Evolutionary conservation across 2,888 invertebrate species (phyloP), one percentile per base, ranked within the genome.

Genomic region (Callinectes sapidus): DNA sequence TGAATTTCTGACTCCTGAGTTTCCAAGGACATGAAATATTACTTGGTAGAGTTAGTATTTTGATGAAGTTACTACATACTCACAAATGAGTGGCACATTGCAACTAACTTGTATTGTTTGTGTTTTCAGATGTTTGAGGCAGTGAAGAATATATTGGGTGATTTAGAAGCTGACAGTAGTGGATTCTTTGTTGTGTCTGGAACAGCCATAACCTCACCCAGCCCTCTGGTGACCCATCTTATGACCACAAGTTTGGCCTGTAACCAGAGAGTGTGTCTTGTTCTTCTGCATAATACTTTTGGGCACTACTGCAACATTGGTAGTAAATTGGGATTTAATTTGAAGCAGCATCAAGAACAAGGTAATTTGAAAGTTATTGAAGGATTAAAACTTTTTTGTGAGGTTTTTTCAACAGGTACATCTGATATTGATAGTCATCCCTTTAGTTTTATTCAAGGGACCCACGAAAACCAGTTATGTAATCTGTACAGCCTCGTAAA

Each of bases 301-400:
- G 89, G 91, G 32, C 94, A 93, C 71, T 92, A 94, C 81, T 92
- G 93, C 48, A 93, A 93, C 35, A 93, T 93, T 89, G 93, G 93
- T 5, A 93, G 85, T 54, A 94, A 93, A 89, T 87, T 90, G 42
- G 93, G 94, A 16, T 23, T 94, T 6, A 92, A 94, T 81, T 93
- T 94, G 32, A 81, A 91, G 42, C 81, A 92, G 32, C 90, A 77
- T n/a, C 28, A 48, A 54, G 66, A 89, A 32, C 87, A 90, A 71
- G 91, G 92, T 14, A 87, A 35, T 35, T 61, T 94, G 6, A 93
- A 93, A 87, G 94, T 94, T 71, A 89, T 94, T 39, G 93, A 94
- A 32, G 90, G 90, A 48, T 90, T 92, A 77, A 93, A 91, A 42
- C 86, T 93, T 54, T 39, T 93, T 39, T 39, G 89, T 28, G 87